Evolutionary conservation across 2,797 vertebrate genomes (phyloP), one percentile per base, ranked within the genome.

Genomic region (Rhabdophis nuchalis): DNA sequence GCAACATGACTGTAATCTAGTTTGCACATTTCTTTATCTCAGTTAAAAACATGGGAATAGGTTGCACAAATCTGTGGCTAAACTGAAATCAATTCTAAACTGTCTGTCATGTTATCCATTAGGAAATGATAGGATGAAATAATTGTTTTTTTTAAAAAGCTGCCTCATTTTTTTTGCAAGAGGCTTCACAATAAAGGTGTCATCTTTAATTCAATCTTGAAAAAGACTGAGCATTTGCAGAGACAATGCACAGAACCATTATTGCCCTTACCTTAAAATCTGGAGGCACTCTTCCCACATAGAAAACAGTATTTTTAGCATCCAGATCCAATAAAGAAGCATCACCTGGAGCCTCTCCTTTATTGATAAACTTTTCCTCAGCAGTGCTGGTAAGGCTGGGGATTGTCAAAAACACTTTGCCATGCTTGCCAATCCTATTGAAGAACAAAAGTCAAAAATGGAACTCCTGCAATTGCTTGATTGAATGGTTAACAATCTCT

Each of bases 301-400:
- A 98, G 97, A 99, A 99, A 64, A 99, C 98, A 0, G 98, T 94
- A 90, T 99, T 98, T 91, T 98, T 97, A 1, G 98, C 98, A 91
- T 99, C 98, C 46, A 99, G 96, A 96, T 99, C 98, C 94, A 99
- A 97, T 92, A 99, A 97, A 3, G 99, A 99, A 90, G 98, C 98
- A 0, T 97, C 97, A 90, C 98, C 98, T 0, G 96, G 94, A 88
- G 98, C 97, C 64, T 98, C 98, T 0, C 98, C 99, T 95, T 98
- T 99, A 97, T 99, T 99, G 95, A 99, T 99, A 95, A 99, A 99
- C 96, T 99, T 99, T 96, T 99, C 99, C 95, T 99, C 99, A 25
- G 98, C 98, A 1, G 98, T 98, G 94, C 97, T 98, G 46, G 97
- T 98, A 94, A 98, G 98, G 94, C 99, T 99, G 29, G 99, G 99